A percentile compares a stretch with the other conserved stretches of the same genome.
Conservation (phyloP, 2,113 vertebrate genomes). For the Psophia crepitans region DNA sequence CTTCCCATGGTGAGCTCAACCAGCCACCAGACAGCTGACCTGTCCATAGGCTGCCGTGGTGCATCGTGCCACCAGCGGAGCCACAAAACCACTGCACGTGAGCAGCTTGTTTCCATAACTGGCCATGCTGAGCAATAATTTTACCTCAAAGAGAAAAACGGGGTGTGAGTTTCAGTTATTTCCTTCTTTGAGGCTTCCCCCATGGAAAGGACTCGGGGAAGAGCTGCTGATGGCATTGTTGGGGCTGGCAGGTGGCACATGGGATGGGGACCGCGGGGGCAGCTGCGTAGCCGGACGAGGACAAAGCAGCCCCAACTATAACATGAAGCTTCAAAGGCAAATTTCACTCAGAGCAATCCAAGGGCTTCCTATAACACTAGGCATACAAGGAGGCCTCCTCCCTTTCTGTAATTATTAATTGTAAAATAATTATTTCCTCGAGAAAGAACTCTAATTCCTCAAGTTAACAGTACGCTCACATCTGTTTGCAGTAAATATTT, state of each 20-base stretch:
- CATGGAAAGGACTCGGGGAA: not conserved
- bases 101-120: not conserved
- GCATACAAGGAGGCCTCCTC: not conserved
- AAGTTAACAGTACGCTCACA: not conserved
- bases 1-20: not conserved
- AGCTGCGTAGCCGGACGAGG: rapidly evolving
- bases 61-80: rapidly evolving
- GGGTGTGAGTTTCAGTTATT: not conserved
- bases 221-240: not conserved
- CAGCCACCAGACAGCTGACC: not conserved
- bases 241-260: not conserved
- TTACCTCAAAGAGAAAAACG: not conserved
- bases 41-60: not conserved
- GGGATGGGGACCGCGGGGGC: not conserved
- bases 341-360: not conserved
- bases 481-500: conserved; percentile 26
- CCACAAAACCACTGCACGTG: not conserved
- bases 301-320: not conserved
- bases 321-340: not conserved
- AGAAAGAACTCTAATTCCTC: not conserved
- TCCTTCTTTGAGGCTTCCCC: not conserved
- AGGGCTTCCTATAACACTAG: not conserved
- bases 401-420: not conserved
- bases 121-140: not conserved
- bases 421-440: not conserved